Percentiles rank a stretch among this genome's conserved stretches.
These are phyloP conservation scores for Ciconia boyciana DNA, from an alignment of 2,113 vertebrate genomes.

Conservation along the genomic window DNA sequence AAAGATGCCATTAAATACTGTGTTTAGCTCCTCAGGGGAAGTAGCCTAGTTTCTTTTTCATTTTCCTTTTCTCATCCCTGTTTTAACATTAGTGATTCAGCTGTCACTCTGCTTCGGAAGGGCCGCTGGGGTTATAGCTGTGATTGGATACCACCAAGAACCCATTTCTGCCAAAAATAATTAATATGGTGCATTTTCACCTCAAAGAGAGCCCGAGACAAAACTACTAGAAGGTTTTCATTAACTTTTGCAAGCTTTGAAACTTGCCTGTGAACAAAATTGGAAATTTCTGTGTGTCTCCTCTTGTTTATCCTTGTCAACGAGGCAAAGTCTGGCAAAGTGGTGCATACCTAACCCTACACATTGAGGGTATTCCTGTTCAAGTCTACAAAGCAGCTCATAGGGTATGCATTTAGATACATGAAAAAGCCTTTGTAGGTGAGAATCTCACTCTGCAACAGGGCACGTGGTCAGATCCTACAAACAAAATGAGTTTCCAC, in stretches of 20 bases:
- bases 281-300: neutral
- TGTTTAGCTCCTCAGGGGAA: conserved; percentile 50
- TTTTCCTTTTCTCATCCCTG: conserved; percentile 34
- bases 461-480: neutral
- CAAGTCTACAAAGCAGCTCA: neutral
- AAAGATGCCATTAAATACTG: conserved; percentile 53
- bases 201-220: neutral
- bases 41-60: conserved; percentile 38
- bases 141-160: conserved; percentile 15
- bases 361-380: neutral
- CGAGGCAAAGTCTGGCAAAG: neutral
- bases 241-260: neutral
- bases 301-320: neutral
- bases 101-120: neutral
- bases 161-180: conserved; percentile 47
- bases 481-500: neutral
- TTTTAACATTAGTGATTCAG: conserved; percentile 43
- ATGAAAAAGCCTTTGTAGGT: neutral
- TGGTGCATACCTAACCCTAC: neutral
- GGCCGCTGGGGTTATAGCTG: conserved; percentile 6
- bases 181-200: neutral
- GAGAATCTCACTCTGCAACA: neutral
- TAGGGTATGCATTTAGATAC: neutral
- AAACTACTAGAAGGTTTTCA: neutral
- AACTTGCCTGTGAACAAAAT: neutral